These are phyloP conservation scores for Pseudopodoces humilis DNA, from an alignment of 2,113 vertebrate genomes.

Conservation along the genomic window DNA sequence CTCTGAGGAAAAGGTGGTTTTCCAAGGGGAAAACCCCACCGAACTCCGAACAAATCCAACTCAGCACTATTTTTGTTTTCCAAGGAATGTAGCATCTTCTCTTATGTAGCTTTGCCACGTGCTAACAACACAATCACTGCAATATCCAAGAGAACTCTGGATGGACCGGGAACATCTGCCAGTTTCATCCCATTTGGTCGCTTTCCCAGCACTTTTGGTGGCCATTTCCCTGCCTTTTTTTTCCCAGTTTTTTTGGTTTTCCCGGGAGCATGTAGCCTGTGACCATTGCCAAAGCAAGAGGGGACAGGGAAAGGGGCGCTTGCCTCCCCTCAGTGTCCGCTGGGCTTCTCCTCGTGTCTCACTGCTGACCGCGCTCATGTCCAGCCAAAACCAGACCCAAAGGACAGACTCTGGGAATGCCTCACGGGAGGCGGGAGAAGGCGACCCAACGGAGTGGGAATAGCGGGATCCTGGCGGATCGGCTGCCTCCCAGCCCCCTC, in stretches of 20 bases:
- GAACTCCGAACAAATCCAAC: not conserved
- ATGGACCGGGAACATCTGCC: not conserved
- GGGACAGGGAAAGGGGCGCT: not conserved
- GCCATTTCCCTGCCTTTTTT: not conserved
- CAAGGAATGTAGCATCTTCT: constrained; percentile 76
- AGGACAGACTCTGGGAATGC: not conserved
- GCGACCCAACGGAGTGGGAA: not conserved
- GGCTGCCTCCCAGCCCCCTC: not conserved
- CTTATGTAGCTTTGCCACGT: constrained; percentile 66
- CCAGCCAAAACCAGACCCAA: not conserved
- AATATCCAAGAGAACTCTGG: constrained; percentile 34
- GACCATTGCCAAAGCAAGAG: constrained; percentile 39
- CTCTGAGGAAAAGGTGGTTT: not conserved
- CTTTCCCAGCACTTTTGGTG: not conserved
- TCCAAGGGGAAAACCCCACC: not conserved
- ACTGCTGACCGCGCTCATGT: not conserved
- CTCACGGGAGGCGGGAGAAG: not conserved
- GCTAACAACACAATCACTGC: constrained; percentile 34
- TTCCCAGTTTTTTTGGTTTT: not conserved
- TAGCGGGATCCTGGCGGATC: accelerated
- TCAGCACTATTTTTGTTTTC: constrained; percentile 32
- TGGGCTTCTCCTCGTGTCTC: not conserved
- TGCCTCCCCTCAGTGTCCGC: not conserved
- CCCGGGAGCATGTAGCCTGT: constrained; percentile 7
- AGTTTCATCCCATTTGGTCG: not conserved